phyloP scores from a whole-genome alignment of 2,113 vertebrate genomes.

The Silurus asotus region DNA sequence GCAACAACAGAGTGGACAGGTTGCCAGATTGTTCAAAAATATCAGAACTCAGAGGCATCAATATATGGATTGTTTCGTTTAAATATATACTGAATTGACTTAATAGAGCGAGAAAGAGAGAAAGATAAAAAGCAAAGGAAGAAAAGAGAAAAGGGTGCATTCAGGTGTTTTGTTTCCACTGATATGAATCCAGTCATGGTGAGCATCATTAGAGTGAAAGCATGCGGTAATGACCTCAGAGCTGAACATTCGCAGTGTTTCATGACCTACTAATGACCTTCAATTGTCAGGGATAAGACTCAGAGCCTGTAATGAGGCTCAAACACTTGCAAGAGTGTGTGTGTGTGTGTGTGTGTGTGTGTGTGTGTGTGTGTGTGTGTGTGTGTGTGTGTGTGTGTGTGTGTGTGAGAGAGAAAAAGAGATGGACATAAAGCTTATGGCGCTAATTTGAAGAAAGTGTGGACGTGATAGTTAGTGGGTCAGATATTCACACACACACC shows the following conservation, averaged over 20 bases:
- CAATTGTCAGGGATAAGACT: not conserved
- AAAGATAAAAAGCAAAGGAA: not conserved
- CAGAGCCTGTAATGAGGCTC: not conserved
- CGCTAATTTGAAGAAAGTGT: not conserved
- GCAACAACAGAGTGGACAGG: not conserved
- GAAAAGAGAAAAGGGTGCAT: not conserved
- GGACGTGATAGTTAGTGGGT: not conserved
- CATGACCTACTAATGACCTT: constrained; percentile 25
- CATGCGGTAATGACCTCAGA: constrained; percentile 15
- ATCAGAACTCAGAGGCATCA: no score
- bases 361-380: constrained; percentile 27
- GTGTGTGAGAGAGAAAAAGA: not conserved
- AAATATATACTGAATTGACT: constrained; percentile 16
- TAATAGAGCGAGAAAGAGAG: not conserved
- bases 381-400: constrained; percentile 12
- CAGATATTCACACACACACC: not conserved
- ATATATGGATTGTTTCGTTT: not conserved
- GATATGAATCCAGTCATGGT: not conserved
- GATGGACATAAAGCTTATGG: not conserved
- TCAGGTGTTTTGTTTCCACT: no score
- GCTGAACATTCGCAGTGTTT: not conserved
- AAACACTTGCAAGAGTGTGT: not conserved
- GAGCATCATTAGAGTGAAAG: not conserved
- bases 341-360: constrained; percentile 6
- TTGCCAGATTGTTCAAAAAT: not conserved